These are phyloP conservation scores for Leucophenga maculata DNA, from an alignment of 2,888 invertebrate genomes.

Conservation along the genomic window DNA sequence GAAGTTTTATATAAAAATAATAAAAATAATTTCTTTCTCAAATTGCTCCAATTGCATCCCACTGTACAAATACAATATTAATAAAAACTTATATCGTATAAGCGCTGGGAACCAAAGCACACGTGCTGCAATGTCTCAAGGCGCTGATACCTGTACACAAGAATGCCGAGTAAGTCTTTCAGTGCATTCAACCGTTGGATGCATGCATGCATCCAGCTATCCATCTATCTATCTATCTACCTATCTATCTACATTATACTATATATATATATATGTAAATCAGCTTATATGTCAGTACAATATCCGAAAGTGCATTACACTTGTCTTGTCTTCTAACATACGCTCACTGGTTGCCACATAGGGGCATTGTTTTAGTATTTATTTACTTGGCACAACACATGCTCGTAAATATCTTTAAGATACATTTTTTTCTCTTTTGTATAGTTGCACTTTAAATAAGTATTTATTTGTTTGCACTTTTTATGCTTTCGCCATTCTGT, in stretches of 20 bases:
- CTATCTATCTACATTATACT: not conserved
- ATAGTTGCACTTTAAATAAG: not conserved
- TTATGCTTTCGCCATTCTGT: conserved; percentile 5
- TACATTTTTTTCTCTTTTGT: not conserved
- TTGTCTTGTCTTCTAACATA: conserved; percentile 28
- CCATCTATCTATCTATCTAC: not conserved
- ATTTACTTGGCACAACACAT: no score
- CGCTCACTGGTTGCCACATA: not conserved
- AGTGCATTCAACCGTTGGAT: no score
- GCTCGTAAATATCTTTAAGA: no score
- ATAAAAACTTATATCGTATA: not conserved
- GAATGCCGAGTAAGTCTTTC: conserved; percentile 6
- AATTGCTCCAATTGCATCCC: not conserved
- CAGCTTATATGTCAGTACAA: conserved; percentile 25
- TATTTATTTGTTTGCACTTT: not conserved
- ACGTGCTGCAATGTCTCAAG: no score
- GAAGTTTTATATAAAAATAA: no score
- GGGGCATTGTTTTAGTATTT: no score
- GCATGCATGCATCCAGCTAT: no score
- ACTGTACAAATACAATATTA: conserved; percentile 30
- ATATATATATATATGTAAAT: not conserved
- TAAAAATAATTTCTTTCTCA: no score
- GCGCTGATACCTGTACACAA: conserved; percentile 34
- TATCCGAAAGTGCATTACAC: conserved; percentile 43
- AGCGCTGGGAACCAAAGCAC: no score